Evolutionary conservation across 2,113 vertebrate species (phyloP), one percentile per base, ranked within the genome.

Genomic region (Tetraodon nigroviridis): DNA sequence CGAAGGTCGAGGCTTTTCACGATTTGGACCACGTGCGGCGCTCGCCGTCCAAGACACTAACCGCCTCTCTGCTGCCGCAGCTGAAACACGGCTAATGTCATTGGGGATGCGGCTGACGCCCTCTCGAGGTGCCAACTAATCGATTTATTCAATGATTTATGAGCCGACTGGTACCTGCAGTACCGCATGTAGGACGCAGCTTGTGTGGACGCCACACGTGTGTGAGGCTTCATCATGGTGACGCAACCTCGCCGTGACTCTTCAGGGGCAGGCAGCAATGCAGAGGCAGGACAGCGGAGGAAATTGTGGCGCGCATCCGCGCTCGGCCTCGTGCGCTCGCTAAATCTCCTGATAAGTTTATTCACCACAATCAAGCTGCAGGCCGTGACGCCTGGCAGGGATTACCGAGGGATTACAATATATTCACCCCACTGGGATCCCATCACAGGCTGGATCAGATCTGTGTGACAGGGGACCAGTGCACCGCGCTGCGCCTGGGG

Each of bases 331-430:
- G 20, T 67, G 64, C 76, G 37, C 22, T 44, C 10, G 45, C 60
- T 67, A 78, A 73, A 86, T 76, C 76, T 79, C 80, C 53, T 74
- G 75, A 82, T 80, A 83, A 75, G 49, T 79, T 84, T 76, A 68
- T 77, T 77, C 62, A 40, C 78, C 61, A 81, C 77, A 86, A 85
- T 87, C 81, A 85, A 73, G 84, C 82, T 4, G 21, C 52, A 51
- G 78, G 78, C 79, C 69, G 47, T 76, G 79, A 81, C 66, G 76
- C 79, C 81, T 72, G 74, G 70, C 73, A 64, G 70, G 84, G 87
- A 89, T 85, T 87, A 85, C 66, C 44, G 1, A 71, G 69, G 81
- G 85, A 87, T 89, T 86, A 84, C 82, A 61, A 84, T 83, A 75
- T 69, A 79, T 76, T 84, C 84, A 64, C 76, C 82, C 78, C 81